These are phyloP conservation scores for Drosophila novamexicana DNA, from an alignment of 1,140 invertebrate genomes.

Conservation along the genomic window DNA sequence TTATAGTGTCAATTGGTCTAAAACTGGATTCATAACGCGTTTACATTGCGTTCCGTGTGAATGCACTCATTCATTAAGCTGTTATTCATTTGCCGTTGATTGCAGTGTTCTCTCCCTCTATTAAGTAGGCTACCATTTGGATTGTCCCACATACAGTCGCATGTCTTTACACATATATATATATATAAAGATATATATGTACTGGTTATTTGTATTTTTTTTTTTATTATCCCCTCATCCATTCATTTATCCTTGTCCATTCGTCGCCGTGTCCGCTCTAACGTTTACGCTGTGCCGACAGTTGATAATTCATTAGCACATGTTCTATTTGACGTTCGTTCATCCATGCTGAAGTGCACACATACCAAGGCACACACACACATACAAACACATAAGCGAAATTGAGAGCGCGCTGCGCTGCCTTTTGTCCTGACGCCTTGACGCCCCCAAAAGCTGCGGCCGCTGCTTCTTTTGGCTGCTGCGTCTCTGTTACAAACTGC, in stretches of 20 bases:
- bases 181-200: neutral
- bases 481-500: slow-evolving; percentile 70
- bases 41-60: slow-evolving; percentile 15
- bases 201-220: neutral
- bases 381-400: slow-evolving; percentile 13
- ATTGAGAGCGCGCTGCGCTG: slow-evolving; percentile 31
- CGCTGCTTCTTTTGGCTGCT: slow-evolving; percentile 58
- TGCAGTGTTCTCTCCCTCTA: slow-evolving; percentile 23
- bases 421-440: slow-evolving; percentile 26
- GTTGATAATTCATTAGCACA: slow-evolving; percentile 81
- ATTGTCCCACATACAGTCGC: slow-evolving; percentile 35
- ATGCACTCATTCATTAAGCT: slow-evolving; percentile 44
- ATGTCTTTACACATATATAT: neutral
- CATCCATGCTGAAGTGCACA: slow-evolving; percentile 65
- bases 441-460: slow-evolving; percentile 3
- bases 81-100: slow-evolving; percentile 45
- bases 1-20: slow-evolving; percentile 22
- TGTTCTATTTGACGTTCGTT: slow-evolving; percentile 81
- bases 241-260: slow-evolving; percentile 42
- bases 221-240: slow-evolving; percentile 11
- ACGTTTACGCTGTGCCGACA: slow-evolving; percentile 74
- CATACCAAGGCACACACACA: slow-evolving; percentile 26
- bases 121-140: slow-evolving; percentile 42
- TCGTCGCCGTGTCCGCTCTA: slow-evolving; percentile 54
- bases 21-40: slow-evolving; percentile 18